Evolutionary conservation across 2,113 vertebrate species (phyloP).

Genomic region (Rallus limicola): DNA sequence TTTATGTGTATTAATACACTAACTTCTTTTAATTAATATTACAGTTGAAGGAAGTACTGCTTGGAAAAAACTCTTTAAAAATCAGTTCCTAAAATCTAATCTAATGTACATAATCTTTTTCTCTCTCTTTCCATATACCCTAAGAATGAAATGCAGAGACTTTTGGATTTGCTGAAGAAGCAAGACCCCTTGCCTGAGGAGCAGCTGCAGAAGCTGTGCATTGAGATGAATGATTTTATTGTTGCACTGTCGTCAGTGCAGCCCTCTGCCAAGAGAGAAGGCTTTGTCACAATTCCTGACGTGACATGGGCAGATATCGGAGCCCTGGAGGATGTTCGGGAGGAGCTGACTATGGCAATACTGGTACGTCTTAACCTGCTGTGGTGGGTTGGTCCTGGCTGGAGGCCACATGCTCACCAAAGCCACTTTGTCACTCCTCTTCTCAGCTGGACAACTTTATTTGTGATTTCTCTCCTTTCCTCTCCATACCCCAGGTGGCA

Average conservation of each 20-base stretch:
- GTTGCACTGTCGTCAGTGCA: slow-evolving; percentile 85
- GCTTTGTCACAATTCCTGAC: slow-evolving; percentile 94
- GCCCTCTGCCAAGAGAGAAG: slow-evolving; percentile 96
- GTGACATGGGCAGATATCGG: slow-evolving; percentile 95
- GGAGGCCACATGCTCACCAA: no score
- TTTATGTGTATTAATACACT: not conserved
- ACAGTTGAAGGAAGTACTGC: not conserved
- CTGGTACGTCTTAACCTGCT: slow-evolving; percentile 78
- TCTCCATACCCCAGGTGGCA: no score
- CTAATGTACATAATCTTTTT: not conserved
- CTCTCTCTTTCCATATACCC: not conserved
- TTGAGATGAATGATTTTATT: slow-evolving; percentile 90
- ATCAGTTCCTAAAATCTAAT: not conserved
- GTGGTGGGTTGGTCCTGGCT: no score
- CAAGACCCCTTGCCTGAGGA: slow-evolving; percentile 80
- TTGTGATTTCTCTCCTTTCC: no score
- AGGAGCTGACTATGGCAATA: slow-evolving; percentile 97
- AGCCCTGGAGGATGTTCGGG: slow-evolving; percentile 90
- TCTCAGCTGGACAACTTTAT: no score
- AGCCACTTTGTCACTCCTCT: no score
- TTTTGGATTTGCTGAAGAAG: slow-evolving; percentile 83
- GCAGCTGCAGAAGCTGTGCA: slow-evolving; percentile 84
- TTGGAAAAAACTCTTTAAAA: not conserved
- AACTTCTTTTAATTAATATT: not conserved
- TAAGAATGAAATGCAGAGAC: slow-evolving; percentile 82